These are phyloP conservation scores for Agrochola lychnidis DNA, from an alignment of 2,888 invertebrate genomes.

Conservation along the genomic window DNA sequence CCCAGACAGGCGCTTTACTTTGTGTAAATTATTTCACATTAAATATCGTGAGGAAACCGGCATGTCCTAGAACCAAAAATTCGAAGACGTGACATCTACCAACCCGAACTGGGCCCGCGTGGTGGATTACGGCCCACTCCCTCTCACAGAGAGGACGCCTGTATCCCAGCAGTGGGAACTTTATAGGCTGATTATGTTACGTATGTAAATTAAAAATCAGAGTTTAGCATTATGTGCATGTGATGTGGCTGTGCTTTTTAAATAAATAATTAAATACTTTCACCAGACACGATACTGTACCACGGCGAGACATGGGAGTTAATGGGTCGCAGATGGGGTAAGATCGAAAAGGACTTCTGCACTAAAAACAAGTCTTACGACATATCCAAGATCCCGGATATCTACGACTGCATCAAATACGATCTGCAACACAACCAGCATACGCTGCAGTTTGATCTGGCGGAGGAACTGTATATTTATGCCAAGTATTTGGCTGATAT, in stretches of 20 bases:
- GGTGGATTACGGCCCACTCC: too few relatives aligned
- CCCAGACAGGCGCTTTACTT: too few relatives aligned
- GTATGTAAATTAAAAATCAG: too few relatives aligned
- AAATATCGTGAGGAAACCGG: too few relatives aligned
- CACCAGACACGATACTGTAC: conserved; percentile 96
- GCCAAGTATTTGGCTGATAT: conserved; percentile 99
- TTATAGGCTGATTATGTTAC: too few relatives aligned
- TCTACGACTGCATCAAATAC: conserved; percentile 99
- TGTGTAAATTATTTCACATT: too few relatives aligned
- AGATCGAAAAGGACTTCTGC: conserved; percentile 99
- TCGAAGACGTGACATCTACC: too few relatives aligned
- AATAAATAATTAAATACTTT: not conserved
- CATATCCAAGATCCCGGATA: conserved; percentile 99
- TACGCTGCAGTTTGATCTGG: conserved; percentile 97
- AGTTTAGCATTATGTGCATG: not conserved
- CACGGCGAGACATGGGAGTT: conserved; percentile 99
- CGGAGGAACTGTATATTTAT: conserved; percentile 97
- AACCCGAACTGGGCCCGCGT: too few relatives aligned
- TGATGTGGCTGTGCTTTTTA: not conserved
- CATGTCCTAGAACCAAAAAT: too few relatives aligned
- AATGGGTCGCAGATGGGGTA: conserved; percentile 99
- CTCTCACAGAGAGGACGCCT: too few relatives aligned
- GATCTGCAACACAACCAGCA: conserved; percentile 99
- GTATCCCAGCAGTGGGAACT: too few relatives aligned
- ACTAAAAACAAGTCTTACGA: conserved; percentile 98